Evolutionary conservation across 2,113 vertebrate genomes (phyloP).

Genomic region (Antechinus flavipes): DNA sequence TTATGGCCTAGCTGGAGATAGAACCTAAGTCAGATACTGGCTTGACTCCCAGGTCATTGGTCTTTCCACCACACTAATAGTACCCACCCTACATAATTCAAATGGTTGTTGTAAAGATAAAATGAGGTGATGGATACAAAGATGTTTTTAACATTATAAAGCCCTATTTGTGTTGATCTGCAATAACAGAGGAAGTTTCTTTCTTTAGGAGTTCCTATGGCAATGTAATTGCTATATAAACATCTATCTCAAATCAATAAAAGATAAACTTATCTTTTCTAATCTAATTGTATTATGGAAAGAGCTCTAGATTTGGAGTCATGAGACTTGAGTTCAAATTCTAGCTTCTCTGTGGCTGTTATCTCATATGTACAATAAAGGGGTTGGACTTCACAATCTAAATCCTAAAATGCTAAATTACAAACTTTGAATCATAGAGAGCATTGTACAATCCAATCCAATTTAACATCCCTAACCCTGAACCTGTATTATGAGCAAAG

Average conservation of each 20-base stretch:
- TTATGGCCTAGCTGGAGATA: not conserved
- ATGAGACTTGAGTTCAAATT: not conserved
- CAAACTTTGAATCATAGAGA: not conserved
- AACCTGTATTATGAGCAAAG: not conserved
- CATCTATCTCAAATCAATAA: not conserved
- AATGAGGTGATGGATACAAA: not conserved
- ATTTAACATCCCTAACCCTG: not conserved
- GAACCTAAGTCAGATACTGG: not conserved
- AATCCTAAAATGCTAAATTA: not conserved
- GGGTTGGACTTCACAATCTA: not conserved
- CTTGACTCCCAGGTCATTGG: not conserved
- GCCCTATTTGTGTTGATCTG: not conserved
- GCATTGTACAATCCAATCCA: not conserved
- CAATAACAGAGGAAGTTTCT: not conserved
- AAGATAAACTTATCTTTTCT: not conserved
- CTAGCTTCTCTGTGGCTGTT: not conserved
- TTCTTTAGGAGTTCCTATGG: not conserved
- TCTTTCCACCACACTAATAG: not conserved
- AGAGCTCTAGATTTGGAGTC: not conserved
- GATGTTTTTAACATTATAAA: not conserved
- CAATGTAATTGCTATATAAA: not conserved
- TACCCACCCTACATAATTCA: not conserved
- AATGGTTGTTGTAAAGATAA: not conserved
- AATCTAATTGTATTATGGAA: not conserved
- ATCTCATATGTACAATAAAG: not conserved